A percentile compares a stretch with the other conserved stretches of the same genome.
Evolutionary conservation across 2,113 vertebrate genomes (phyloP).

Genomic region (Ciconia stormi): DNA sequence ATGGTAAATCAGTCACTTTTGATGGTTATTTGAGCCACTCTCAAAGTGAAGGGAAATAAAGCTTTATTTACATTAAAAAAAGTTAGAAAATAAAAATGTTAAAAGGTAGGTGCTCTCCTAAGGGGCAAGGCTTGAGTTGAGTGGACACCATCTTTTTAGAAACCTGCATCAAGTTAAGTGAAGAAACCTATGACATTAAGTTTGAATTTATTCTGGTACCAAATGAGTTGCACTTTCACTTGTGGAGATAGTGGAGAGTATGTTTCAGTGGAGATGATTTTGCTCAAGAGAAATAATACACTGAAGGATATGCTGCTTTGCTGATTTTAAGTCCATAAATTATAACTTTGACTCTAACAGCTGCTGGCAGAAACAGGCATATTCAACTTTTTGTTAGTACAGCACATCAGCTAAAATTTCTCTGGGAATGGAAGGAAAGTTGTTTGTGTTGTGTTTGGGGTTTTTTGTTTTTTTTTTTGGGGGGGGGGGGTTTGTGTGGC

Average conservation of each 20-base stretch:
- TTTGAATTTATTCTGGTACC: not conserved
- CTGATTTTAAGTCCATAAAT: not conserved
- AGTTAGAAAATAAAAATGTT: not conserved
- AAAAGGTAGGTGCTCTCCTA: not conserved
- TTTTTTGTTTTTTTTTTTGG: not conserved
- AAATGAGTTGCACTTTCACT: not conserved
- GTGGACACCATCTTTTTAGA: not conserved
- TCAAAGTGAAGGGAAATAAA: not conserved
- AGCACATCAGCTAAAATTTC: not conserved
- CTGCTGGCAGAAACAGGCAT: not conserved
- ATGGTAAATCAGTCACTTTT: not conserved
- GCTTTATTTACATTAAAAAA: not conserved
- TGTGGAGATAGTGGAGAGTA: not conserved
- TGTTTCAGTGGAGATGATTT: not conserved
- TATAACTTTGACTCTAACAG: not conserved
- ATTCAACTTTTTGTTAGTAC: not conserved
- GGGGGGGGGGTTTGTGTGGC: too few relatives aligned
- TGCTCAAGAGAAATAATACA: not conserved
- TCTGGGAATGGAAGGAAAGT: not conserved
- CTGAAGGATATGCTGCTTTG: not conserved
- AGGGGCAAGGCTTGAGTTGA: not conserved
- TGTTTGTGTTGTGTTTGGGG: too few relatives aligned
- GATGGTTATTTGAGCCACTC: not conserved
- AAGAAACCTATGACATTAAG: not conserved
- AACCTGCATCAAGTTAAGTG: not conserved